Conservation (phyloP, 2,113 vertebrate species). For the Gnathonemus longibarbis region DNA sequence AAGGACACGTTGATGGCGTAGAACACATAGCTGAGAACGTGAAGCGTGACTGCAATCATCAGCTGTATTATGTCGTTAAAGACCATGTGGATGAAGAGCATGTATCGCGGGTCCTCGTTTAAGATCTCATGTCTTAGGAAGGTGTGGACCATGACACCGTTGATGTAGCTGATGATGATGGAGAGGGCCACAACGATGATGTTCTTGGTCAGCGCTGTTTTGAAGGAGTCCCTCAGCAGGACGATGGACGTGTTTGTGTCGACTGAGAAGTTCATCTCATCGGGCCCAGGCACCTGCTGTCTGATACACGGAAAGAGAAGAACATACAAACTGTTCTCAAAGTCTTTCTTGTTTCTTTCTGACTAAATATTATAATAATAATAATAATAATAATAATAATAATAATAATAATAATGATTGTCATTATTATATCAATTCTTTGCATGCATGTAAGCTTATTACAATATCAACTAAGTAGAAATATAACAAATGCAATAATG, state of each 20-base stretch:
- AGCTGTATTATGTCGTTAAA: no score
- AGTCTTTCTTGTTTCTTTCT: not conserved
- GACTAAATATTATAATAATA: not conserved
- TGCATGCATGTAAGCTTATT: not conserved
- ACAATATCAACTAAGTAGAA: not conserved
- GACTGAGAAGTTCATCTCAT: constrained; percentile 6
- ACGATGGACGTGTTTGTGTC: not conserved
- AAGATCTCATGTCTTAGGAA: constrained; percentile 47
- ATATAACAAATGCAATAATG: not conserved
- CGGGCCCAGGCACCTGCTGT: not conserved
- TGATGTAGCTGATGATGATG: constrained; percentile 56
- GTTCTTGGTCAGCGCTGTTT: constrained; percentile 45
- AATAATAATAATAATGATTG: not conserved
- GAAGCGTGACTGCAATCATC: no score
- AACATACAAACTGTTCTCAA: not conserved
- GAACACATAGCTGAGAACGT: no score
- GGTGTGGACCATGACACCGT: constrained; percentile 46
- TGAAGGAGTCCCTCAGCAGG: constrained; percentile 36
- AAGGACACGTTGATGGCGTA: no score
- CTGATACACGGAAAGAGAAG: not conserved
- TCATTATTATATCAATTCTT: not conserved
- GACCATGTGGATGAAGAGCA: no score
- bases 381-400: no score
- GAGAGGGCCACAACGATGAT: constrained; percentile 47
- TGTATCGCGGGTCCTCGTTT: no score